These are phyloP conservation scores for Poeciliopsis turneri DNA, from an alignment of 2,797 vertebrate species.

Conservation along the genomic window DNA sequence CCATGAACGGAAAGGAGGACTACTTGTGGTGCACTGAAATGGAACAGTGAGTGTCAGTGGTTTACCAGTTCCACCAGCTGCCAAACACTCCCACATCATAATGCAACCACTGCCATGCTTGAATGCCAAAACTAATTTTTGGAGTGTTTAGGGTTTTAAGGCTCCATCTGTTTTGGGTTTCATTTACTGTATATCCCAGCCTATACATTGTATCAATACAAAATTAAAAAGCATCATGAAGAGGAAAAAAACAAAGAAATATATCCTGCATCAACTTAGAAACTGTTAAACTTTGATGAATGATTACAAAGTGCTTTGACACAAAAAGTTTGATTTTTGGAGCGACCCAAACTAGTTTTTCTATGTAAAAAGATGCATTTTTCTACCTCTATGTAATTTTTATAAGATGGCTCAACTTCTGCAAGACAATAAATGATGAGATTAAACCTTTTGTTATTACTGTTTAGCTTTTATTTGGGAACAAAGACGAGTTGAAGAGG, in stretches of 20 bases:
- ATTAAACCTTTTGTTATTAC: neutral
- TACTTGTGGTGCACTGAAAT: constrained; percentile 85
- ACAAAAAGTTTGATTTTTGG: too few species aligned
- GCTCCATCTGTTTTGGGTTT: neutral
- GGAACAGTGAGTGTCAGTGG: constrained; percentile 73
- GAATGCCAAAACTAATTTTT: too few species aligned
- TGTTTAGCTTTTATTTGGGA: neutral
- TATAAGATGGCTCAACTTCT: neutral
- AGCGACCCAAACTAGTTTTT: too few species aligned
- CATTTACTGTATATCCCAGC: neutral
- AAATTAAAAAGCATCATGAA: too few species aligned
- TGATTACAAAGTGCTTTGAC: too few species aligned
- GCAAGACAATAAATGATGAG: neutral
- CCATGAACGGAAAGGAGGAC: constrained; percentile 83
- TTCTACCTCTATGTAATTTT: neutral
- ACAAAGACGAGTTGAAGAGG: neutral
- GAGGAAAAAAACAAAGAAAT: too few species aligned
- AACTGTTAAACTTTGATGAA: too few species aligned
- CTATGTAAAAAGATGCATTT: neutral
- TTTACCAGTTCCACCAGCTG: neutral
- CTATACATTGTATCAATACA: too few species aligned
- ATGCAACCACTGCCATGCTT: neutral
- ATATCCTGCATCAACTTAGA: too few species aligned
- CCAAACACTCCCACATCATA: neutral
- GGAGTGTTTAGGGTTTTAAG: neutral